Percentiles rank a stretch among this genome's conserved stretches.
Evolutionary conservation across 2,888 invertebrate genomes (phyloP).

Genomic region (Rhyacophila evoluta): DNA sequence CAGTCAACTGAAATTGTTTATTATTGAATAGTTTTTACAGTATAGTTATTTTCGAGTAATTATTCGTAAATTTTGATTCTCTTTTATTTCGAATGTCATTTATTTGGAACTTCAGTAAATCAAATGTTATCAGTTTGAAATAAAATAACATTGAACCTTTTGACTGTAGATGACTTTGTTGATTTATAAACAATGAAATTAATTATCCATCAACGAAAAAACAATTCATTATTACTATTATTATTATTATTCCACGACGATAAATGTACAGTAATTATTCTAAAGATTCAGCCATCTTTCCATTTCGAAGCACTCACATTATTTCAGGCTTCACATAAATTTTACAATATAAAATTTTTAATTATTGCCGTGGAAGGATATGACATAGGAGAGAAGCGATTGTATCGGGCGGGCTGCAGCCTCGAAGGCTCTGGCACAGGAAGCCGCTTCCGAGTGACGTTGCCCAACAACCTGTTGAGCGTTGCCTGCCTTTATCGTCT

Average conservation of each 20-base stretch:
- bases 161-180: too few species aligned
- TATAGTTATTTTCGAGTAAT: too few species aligned
- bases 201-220: too few species aligned
- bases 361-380: slow-evolving; percentile 22
- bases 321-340: background rate
- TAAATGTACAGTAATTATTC: background rate
- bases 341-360: slow-evolving; percentile 6
- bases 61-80: too few species aligned
- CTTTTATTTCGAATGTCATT: too few species aligned
- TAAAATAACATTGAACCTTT: too few species aligned
- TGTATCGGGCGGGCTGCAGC: background rate
- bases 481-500: background rate
- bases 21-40: too few species aligned
- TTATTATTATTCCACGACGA: background rate
- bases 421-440: background rate
- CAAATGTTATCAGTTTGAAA: too few species aligned
- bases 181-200: too few species aligned
- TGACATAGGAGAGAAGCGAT: background rate
- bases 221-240: background rate
- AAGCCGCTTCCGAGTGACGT: slow-evolving; percentile 3
- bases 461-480: background rate
- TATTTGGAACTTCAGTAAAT: too few species aligned
- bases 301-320: background rate
- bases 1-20: too few species aligned
- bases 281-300: background rate